Evolutionary conservation across 1,140 invertebrate species (phyloP).

Genomic region (Pentalonia nigronervosa): DNA sequence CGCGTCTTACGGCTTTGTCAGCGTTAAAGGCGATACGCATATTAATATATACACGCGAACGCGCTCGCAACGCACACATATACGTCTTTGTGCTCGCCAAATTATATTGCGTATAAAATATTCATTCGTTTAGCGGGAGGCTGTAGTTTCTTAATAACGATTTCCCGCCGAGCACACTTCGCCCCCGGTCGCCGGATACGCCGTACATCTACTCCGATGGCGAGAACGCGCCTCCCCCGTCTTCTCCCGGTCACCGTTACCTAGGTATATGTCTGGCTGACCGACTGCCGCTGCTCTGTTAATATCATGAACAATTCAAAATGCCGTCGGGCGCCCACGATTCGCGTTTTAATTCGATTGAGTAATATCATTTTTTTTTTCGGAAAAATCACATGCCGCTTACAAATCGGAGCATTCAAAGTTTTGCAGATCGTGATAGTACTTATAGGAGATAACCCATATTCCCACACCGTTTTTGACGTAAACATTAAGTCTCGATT

Average conservation of each 20-base stretch:
- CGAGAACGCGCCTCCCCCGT: neutral
- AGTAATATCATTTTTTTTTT: neutral
- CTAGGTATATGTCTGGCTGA: neutral
- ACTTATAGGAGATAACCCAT: neutral
- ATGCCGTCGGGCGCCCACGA: too few species aligned
- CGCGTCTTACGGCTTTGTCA: constrained; percentile 36
- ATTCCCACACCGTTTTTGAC: too few species aligned
- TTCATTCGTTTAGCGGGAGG: constrained; percentile 30
- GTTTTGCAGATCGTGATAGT: neutral
- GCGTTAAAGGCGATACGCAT: constrained; percentile 22
- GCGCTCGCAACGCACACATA: neutral
- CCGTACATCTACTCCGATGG: neutral
- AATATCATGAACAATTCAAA: neutral
- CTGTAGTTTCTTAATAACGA: constrained; percentile 36
- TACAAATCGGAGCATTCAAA: too few species aligned
- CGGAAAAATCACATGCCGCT: neutral
- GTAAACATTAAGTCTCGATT: too few species aligned
- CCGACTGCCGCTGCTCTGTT: neutral
- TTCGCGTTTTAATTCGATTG: neutral
- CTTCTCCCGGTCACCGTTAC: neutral
- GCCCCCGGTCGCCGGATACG: neutral
- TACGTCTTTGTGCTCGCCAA: neutral
- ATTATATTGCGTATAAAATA: constrained; percentile 48
- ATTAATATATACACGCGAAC: neutral
- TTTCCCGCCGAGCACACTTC: neutral